These are phyloP conservation scores for Nymphalis polychloros DNA, from an alignment of 2,888 invertebrate species.

Conservation along the genomic window DNA sequence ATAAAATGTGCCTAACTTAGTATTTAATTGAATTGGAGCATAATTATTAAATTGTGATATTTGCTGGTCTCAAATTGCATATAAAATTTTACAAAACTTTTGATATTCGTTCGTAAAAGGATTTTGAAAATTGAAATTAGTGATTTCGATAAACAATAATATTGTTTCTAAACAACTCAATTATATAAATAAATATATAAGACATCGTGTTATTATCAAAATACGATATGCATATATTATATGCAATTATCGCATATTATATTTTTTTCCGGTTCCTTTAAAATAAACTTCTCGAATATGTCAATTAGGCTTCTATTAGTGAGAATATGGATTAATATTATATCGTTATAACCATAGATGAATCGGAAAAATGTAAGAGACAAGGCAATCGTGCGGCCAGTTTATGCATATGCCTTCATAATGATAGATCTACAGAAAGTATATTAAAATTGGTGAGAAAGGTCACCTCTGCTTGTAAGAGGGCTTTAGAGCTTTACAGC, in stretches of 20 bases:
- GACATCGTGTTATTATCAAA: too few relatives aligned
- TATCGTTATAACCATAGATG: not conserved
- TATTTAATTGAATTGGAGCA: conserved; percentile 15
- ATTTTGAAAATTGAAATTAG: not conserved
- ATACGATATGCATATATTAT: too few relatives aligned
- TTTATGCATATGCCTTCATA: too few relatives aligned
- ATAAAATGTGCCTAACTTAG: conserved; percentile 22
- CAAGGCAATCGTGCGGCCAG: too few relatives aligned
- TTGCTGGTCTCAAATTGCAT: conserved; percentile 19
- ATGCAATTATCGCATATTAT: not conserved
- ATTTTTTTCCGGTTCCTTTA: not conserved
- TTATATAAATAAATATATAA: too few relatives aligned
- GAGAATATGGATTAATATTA: not conserved
- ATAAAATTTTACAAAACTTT: conserved; percentile 4
- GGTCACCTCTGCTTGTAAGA: too few relatives aligned
- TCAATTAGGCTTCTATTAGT: conserved; percentile 4
- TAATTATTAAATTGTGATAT: conserved; percentile 30
- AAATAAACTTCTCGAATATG: not conserved
- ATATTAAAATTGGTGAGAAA: too few relatives aligned
- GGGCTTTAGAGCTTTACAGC: too few relatives aligned
- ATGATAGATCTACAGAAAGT: too few relatives aligned
- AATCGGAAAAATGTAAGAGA: too few relatives aligned
- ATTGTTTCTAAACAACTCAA: too few relatives aligned
- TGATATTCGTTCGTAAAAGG: conserved; percentile 2
- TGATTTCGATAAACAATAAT: too few relatives aligned